Conservation (phyloP, 2,797 vertebrate species). For the Myripristis jacobus region DNA sequence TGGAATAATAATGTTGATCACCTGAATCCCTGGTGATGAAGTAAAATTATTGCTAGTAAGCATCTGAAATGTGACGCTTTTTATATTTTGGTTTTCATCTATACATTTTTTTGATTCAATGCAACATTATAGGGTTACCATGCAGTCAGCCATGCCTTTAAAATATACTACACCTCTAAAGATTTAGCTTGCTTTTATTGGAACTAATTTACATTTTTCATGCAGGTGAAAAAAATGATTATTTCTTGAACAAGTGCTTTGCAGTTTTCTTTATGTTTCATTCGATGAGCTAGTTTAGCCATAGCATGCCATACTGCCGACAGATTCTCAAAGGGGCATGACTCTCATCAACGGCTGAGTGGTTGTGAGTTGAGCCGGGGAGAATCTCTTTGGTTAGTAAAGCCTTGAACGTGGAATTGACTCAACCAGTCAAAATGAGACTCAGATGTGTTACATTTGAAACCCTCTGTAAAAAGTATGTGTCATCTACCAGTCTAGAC, state of each 20-base stretch:
- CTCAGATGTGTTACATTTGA: constrained; percentile 40
- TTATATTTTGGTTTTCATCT: not conserved
- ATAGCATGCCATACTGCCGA: not conserved
- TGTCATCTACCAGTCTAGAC: not conserved
- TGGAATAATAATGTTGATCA: not conserved
- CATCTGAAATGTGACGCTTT: not conserved
- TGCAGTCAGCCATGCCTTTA: not conserved
- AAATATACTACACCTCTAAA: not conserved
- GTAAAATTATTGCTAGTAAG: not conserved
- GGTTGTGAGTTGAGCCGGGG: constrained; percentile 44
- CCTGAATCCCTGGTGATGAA: not conserved
- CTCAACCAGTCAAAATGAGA: constrained; percentile 53
- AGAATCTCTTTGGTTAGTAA: constrained; percentile 49
- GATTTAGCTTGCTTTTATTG: constrained; percentile 4
- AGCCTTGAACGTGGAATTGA: constrained; percentile 41
- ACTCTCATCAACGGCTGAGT: constrained; percentile 60
- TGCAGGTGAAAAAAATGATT: not conserved
- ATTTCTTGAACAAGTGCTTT: constrained; percentile 19
- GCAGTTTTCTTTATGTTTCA: constrained; percentile 48
- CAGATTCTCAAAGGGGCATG: constrained; percentile 41
- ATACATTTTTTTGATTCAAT: not conserved
- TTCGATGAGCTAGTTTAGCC: constrained; percentile 38
- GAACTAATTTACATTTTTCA: constrained; percentile 28
- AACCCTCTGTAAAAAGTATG: constrained; percentile 29
- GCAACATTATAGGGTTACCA: not conserved